Evolutionary conservation across 2,888 invertebrate genomes (phyloP), one percentile per base, ranked within the genome.

Genomic region (Hyalella azteca): DNA sequence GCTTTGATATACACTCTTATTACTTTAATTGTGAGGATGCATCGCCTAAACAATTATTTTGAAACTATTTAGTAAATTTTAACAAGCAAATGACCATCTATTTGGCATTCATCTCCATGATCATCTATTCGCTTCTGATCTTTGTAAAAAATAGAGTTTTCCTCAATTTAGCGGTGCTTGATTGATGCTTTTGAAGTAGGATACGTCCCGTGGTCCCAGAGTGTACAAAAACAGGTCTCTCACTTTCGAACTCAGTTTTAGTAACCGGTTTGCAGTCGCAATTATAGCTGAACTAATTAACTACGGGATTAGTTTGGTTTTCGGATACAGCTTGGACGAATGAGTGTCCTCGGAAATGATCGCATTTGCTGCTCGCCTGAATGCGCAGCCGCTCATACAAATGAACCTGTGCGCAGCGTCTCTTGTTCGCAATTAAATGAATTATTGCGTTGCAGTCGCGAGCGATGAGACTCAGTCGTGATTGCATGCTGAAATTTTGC

Each of bases 201-300:
- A n/a, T n/a, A n/a, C n/a, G n/a, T n/a, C n/a, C n/a, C n/a, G n/a
- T n/a, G n/a, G n/a, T n/a, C n/a, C n/a, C n/a, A n/a, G n/a, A n/a
- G n/a, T n/a, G n/a, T n/a, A n/a, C n/a, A n/a, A n/a, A n/a, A n/a
- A n/a, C n/a, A n/a, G n/a, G n/a, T n/a, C n/a, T n/a, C n/a, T n/a
- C n/a, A n/a, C n/a, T n/a, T n/a, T n/a, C n/a, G n/a, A 66, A n/a
- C 36, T n/a, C 66, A 36, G 66, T 66, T 66, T 66, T 36, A 66
- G 36, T n/a, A n/a, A 66, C 36, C 66, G 66, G 36, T 66, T 66
- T 66, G 36, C 66, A 39, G 36, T 32, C 36, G 66, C 66, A 66
- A 66, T 66, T 66, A 66, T 66, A 36, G 66, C 66, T 66, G 66
- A 66, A 66, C 66, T 66, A 66, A 66, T 66, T 66, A 66, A 66